Evolutionary conservation across 2,113 vertebrate species (phyloP).

Genomic region (Acrocephalus kingi): DNA sequence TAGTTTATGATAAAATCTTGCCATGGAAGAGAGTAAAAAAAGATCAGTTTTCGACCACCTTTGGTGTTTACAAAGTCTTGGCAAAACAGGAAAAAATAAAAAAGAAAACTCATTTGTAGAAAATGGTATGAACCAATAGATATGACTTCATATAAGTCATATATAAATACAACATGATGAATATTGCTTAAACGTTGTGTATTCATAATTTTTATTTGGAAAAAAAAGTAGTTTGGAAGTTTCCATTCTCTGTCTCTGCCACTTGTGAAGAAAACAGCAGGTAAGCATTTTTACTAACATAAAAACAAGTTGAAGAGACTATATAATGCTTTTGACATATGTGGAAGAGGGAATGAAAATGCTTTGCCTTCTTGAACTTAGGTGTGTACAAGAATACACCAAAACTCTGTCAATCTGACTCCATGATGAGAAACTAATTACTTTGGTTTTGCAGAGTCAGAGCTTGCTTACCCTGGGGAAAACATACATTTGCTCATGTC

Average conservation of each 20-base stretch:
- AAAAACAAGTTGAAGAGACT: not conserved
- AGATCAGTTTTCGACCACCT: not conserved
- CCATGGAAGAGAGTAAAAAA: not conserved
- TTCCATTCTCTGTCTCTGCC: not conserved
- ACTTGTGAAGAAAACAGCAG: not conserved
- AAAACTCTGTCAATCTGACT: not conserved
- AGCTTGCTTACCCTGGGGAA: not conserved
- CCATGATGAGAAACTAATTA: not conserved
- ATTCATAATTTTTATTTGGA: not conserved
- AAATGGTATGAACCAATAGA: not conserved
- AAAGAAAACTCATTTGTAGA: not conserved
- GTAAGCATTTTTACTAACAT: not conserved
- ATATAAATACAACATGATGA: not conserved
- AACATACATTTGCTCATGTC: fast-evolving
- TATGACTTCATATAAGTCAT: not conserved
- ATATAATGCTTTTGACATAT: not conserved
- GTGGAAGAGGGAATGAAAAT: not conserved
- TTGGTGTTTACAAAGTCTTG: not conserved
- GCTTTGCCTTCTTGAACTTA: not conserved
- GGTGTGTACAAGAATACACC: not conserved
- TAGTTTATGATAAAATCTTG: not conserved
- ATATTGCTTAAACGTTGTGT: not conserved
- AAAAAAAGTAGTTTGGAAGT: not conserved
- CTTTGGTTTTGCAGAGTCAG: not conserved
- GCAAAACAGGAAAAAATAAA: not conserved